Percentiles rank a stretch among this genome's conserved stretches.
Evolutionary conservation across 2,113 vertebrate species (phyloP).

Genomic region (Probosciger aterrimus): DNA sequence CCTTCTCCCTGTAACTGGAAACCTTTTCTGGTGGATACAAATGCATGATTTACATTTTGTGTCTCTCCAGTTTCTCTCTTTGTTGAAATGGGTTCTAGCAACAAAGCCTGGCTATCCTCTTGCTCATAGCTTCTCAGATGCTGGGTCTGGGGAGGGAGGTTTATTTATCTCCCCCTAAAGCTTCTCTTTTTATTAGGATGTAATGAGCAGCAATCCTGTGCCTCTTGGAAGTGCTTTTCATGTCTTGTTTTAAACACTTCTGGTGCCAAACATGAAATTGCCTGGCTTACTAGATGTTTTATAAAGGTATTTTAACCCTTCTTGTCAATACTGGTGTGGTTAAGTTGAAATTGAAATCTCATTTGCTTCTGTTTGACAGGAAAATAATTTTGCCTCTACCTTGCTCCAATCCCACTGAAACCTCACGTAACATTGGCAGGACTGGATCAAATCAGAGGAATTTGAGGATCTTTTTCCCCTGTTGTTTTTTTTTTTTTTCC

Average conservation of each 20-base stretch:
- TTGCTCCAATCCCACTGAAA: not conserved
- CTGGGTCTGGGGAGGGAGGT: not conserved
- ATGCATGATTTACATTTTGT: not conserved
- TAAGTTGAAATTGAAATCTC: not conserved
- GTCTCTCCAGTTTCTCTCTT: not conserved
- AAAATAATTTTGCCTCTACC: not conserved
- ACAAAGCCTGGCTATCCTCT: not conserved
- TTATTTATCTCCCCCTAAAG: not conserved
- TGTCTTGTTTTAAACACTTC: not conserved
- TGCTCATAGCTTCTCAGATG: not conserved
- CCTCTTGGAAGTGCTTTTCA: not conserved
- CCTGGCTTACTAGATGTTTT: not conserved
- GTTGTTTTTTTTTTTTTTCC: not conserved
- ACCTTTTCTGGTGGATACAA: not conserved
- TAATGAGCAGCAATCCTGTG: not conserved
- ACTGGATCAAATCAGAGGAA: not conserved
- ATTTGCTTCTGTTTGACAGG: not conserved
- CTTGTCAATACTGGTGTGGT: not conserved
- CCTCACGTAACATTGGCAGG: not conserved
- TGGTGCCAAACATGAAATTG: not conserved
- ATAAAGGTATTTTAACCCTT: not conserved
- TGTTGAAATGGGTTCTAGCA: not conserved
- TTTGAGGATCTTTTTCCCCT: rapidly evolving
- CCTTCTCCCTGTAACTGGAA: not conserved
- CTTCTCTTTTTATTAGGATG: not conserved